phyloP scores from a whole-genome alignment of 2,888 invertebrate species.

The Seira ritae region DNA sequence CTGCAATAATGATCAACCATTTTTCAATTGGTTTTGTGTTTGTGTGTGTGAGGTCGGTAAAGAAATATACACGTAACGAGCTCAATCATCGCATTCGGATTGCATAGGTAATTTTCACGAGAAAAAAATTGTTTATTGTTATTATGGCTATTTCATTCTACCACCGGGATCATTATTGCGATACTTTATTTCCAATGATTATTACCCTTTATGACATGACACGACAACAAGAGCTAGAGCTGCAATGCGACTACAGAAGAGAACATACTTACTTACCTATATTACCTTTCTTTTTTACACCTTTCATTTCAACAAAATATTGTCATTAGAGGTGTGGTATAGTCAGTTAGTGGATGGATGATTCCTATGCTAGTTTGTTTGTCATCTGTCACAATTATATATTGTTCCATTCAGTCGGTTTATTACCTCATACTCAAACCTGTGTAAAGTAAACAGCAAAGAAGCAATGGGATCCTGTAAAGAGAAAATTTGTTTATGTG shows the following conservation, averaged over 20 bases:
- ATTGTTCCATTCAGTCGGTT: constrained; percentile 41
- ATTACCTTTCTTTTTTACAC: too few relatives aligned
- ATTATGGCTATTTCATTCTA: constrained; percentile 33
- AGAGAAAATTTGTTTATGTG: background rate
- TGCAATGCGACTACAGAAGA: background rate
- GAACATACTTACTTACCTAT: background rate
- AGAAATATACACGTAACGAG: constrained; percentile 57
- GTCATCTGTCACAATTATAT: constrained; percentile 62
- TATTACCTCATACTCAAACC: constrained; percentile 15
- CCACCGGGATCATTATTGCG: constrained; percentile 44
- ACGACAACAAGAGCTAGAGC: constrained; percentile 2
- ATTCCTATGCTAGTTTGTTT: constrained; percentile 58
- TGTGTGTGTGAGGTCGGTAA: constrained; percentile 56
- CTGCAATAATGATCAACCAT: constrained; percentile 15
- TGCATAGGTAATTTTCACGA: too few relatives aligned
- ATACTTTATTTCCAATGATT: constrained; percentile 47
- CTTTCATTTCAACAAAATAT: too few relatives aligned
- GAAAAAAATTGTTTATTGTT: constrained; percentile 41
- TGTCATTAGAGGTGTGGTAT: too few relatives aligned
- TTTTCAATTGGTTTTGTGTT: constrained; percentile 29
- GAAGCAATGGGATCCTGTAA: background rate
- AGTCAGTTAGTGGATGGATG: constrained; percentile 40
- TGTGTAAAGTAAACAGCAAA: background rate
- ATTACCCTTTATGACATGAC: constrained; percentile 39
- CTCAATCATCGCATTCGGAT: constrained; percentile 61